Conservation (phyloP, 64 coral and sea anemone genomes). For the Montipora capricornis region DNA sequence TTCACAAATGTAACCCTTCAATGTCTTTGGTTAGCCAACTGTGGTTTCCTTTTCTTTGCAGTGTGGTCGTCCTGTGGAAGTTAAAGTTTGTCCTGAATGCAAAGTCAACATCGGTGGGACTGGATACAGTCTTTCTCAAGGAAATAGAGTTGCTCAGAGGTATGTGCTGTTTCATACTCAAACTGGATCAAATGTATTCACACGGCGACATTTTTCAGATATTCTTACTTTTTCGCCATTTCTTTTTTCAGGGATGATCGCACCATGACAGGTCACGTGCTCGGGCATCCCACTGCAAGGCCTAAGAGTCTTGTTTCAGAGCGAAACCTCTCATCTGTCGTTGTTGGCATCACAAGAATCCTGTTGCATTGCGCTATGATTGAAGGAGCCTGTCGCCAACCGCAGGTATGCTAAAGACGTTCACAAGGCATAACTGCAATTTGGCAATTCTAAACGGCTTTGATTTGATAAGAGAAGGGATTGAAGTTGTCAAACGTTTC, state of each 20-base stretch:
- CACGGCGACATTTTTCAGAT: too few species aligned
- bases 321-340: slow-evolving; percentile 45
- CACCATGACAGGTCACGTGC: slow-evolving; percentile 37
- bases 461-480: too few species aligned
- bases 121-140: slow-evolving; percentile 13
- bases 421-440: too few species aligned
- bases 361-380: slow-evolving; percentile 66
- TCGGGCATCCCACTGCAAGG: slow-evolving; percentile 23
- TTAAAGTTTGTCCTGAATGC: slow-evolving; percentile 60
- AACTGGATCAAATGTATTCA: neutral
- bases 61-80: slow-evolving; percentile 57
- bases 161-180: neutral
- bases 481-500: too few species aligned
- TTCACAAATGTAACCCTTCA: too few species aligned
- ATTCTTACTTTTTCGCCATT: too few species aligned
- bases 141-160: slow-evolving; percentile 33
- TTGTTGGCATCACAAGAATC: slow-evolving; percentile 32
- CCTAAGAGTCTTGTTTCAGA: slow-evolving; percentile 20
- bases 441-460: too few species aligned
- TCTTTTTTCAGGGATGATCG: slow-evolving; percentile 14
- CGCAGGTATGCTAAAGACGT: slow-evolving; percentile 1
- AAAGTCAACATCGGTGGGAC: slow-evolving; percentile 51
- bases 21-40: too few species aligned
- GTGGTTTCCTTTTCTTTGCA: neutral
- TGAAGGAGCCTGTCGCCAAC: slow-evolving; percentile 48